Evolutionary conservation across 2,888 invertebrate genomes (phyloP).

Genomic region (Leptinotarsa juncta): DNA sequence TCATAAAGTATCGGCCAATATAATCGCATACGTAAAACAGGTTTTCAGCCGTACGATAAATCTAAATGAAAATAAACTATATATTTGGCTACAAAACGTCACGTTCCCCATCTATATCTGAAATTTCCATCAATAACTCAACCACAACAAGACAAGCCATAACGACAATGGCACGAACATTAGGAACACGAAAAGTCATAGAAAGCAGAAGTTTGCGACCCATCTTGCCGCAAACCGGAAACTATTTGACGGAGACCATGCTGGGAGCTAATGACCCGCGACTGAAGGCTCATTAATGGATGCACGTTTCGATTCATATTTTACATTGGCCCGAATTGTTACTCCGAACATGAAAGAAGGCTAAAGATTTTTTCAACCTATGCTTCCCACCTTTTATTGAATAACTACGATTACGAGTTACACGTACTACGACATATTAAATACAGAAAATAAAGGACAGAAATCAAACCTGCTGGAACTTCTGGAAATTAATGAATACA

Average conservation of each 20-base stretch:
- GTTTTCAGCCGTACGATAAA: too few relatives aligned
- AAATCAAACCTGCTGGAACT: too few relatives aligned
- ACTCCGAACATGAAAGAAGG: not conserved
- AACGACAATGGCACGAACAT: constrained; percentile 58
- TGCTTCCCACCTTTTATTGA: too few relatives aligned
- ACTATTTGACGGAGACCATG: constrained; percentile 48
- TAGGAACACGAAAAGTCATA: constrained; percentile 63
- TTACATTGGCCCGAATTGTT: constrained; percentile 17
- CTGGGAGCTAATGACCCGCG: constrained; percentile 53
- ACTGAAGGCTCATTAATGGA: constrained; percentile 49
- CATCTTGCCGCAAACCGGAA: constrained; percentile 59
- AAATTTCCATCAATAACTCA: constrained; percentile 55
- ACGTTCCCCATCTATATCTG: not conserved
- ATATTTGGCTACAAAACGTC: not conserved
- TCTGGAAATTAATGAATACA: too few relatives aligned
- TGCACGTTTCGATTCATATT: constrained; percentile 40
- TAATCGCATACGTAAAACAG: too few relatives aligned
- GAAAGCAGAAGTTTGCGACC: constrained; percentile 60
- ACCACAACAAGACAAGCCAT: constrained; percentile 61
- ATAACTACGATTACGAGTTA: not conserved
- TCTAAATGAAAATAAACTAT: too few relatives aligned
- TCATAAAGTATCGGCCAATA: too few relatives aligned
- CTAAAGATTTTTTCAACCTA: too few relatives aligned
- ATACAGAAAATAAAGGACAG: too few relatives aligned
- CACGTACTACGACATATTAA: too few relatives aligned